Conservation (phyloP, 2,113 vertebrate species). For the Xenopus laevis region DNA sequence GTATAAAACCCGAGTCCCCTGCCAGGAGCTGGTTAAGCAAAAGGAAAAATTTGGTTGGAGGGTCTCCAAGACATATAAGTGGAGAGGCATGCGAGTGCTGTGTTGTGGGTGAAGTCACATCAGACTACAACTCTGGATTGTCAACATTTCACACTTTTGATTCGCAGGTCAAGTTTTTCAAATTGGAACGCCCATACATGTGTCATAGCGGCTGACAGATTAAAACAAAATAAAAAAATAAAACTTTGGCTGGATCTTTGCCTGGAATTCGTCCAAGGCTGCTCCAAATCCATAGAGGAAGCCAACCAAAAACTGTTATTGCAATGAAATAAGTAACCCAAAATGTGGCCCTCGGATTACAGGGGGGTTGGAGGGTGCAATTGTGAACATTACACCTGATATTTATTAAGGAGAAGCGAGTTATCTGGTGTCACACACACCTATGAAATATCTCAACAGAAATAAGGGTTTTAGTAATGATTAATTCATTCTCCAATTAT, state of each 20-base stretch:
- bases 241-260: background rate
- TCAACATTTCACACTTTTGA: background rate
- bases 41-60: background rate
- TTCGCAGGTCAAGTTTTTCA: background rate
- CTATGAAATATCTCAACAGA: too few species aligned
- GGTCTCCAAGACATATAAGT: background rate
- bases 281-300: background rate
- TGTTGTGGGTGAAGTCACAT: slow-evolving; percentile 7
- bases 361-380: too few species aligned
- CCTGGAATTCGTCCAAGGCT: background rate
- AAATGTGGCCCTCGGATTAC: background rate
- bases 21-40: background rate
- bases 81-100: too few species aligned
- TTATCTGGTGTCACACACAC: too few species aligned
- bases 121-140: background rate
- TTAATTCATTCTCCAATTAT: too few species aligned
- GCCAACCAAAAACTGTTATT: background rate
- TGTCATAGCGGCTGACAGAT: slow-evolving; percentile 1
- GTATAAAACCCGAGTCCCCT: background rate
- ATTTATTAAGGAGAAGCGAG: too few species aligned
- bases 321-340: background rate
- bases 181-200: background rate
- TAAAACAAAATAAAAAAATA: background rate
- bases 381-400: too few species aligned
- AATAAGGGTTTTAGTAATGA: too few species aligned